phyloP scores from a whole-genome alignment of 2,888 invertebrate species.

The Camponotus fellah region DNA sequence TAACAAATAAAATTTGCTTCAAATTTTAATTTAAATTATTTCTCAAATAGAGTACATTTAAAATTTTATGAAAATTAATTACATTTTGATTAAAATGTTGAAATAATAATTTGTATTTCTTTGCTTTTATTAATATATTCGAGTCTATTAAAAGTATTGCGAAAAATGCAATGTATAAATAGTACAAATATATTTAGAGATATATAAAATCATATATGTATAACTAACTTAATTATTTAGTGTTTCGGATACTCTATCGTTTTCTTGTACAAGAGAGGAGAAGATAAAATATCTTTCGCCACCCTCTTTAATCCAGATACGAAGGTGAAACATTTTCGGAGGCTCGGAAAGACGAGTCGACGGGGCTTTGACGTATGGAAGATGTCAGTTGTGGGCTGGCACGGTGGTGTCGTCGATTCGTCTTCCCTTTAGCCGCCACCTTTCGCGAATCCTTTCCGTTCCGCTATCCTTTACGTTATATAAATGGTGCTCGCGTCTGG shows the following conservation, averaged over 20 bases:
- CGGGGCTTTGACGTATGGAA: slow-evolving; percentile 82
- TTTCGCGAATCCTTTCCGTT: slow-evolving; percentile 81
- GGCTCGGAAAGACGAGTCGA: slow-evolving; percentile 65
- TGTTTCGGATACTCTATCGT: slow-evolving; percentile 3
- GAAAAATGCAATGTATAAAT: not conserved
- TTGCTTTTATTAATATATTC: not conserved
- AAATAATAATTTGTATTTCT: not conserved
- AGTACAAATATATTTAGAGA: not conserved
- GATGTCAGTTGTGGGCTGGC: slow-evolving; percentile 79
- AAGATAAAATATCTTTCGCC: slow-evolving; percentile 60
- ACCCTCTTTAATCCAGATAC: slow-evolving; percentile 57
- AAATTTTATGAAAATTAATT: not conserved
- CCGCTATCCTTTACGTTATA: slow-evolving; percentile 77
- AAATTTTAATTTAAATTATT: not conserved
- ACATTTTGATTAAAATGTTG: not conserved
- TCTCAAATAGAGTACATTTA: not conserved
- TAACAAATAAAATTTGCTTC: not conserved
- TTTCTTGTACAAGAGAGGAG: slow-evolving; percentile 50
- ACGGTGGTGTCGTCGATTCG: slow-evolving; percentile 84
- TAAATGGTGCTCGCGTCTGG: slow-evolving; percentile 79
- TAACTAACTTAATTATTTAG: slow-evolving; percentile 31
- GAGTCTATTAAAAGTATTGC: not conserved
- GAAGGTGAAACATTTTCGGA: slow-evolving; percentile 64
- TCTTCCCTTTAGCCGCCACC: slow-evolving; percentile 80
- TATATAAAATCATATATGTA: not conserved